Percentiles rank a stretch among this genome's conserved stretches.
These are phyloP conservation scores for Zele albiditarsus DNA, from an alignment of 2,888 invertebrate genomes.

Conservation along the genomic window DNA sequence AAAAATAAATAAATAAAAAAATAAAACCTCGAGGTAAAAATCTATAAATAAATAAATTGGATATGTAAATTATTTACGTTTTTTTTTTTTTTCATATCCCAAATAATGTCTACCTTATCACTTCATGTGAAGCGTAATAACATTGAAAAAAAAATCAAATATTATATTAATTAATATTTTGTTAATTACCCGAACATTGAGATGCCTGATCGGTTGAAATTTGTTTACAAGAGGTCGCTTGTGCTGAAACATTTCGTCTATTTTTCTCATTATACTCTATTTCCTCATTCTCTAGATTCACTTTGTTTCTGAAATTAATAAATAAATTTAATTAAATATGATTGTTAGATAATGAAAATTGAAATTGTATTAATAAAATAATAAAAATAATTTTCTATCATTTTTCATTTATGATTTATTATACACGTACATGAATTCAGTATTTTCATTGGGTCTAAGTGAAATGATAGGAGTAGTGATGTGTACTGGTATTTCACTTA, in stretches of 20 bases:
- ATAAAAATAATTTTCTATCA: background rate
- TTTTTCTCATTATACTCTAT: slow-evolving; percentile 61
- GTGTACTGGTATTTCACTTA: slow-evolving; percentile 46
- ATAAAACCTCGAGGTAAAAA: background rate
- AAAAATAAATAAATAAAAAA: slow-evolving; percentile 1
- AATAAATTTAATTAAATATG: background rate
- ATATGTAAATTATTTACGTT: background rate
- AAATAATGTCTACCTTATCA: background rate
- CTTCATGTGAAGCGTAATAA: background rate
- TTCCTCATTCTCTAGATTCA: slow-evolving; percentile 58
- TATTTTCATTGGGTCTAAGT: slow-evolving; percentile 59
- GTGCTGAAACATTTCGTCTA: slow-evolving; percentile 54
- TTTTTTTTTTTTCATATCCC: background rate
- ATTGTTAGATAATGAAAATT: background rate
- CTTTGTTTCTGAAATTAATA: slow-evolving; percentile 61
- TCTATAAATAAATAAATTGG: background rate
- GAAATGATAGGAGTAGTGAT: slow-evolving; percentile 65
- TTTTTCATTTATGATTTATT: background rate
- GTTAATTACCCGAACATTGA: slow-evolving; percentile 54
- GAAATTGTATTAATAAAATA: background rate
- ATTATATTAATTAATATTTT: background rate
- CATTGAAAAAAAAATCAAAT: slow-evolving; percentile 8
- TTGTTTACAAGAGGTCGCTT: slow-evolving; percentile 51
- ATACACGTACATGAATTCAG: slow-evolving; percentile 59
- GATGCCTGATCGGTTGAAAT: slow-evolving; percentile 52